Evolutionary conservation across 2,113 vertebrate genomes (phyloP).

Genomic region (Chaenocephalus aceratus): DNA sequence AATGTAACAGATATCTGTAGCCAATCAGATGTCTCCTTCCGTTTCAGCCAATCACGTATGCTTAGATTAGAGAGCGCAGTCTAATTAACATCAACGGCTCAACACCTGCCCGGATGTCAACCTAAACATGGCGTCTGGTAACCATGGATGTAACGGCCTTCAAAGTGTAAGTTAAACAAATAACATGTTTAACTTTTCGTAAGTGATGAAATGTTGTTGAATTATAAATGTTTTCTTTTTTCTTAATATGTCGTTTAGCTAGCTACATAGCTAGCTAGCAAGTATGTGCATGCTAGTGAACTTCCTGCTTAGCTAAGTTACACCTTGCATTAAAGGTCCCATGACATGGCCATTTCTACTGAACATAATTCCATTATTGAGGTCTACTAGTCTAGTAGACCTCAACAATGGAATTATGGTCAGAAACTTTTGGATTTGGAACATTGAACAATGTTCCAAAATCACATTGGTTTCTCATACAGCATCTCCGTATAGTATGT

Average conservation of each 20-base stretch:
- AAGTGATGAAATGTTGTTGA: background rate
- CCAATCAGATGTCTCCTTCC: background rate
- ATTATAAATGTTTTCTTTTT: background rate
- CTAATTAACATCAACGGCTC: background rate
- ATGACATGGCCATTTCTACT: too few species aligned
- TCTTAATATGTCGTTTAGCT: background rate
- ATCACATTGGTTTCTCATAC: too few species aligned
- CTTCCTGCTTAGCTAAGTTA: background rate
- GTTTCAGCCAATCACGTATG: background rate
- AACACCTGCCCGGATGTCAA: background rate
- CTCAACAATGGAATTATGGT: too few species aligned
- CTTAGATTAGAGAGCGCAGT: background rate
- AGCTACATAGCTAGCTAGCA: background rate
- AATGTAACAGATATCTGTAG: background rate
- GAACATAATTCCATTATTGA: too few species aligned
- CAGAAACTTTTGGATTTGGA: too few species aligned
- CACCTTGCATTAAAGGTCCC: too few species aligned
- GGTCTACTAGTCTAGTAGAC: too few species aligned
- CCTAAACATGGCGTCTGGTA: background rate
- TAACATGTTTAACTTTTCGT: background rate
- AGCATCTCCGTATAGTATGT: too few species aligned
- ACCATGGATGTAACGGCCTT: background rate
- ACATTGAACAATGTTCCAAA: too few species aligned
- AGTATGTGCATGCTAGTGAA: background rate
- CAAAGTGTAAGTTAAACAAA: background rate